These are phyloP conservation scores for Aphelocoma coerulescens DNA, from an alignment of 2,113 vertebrate genomes.

Conservation along the genomic window DNA sequence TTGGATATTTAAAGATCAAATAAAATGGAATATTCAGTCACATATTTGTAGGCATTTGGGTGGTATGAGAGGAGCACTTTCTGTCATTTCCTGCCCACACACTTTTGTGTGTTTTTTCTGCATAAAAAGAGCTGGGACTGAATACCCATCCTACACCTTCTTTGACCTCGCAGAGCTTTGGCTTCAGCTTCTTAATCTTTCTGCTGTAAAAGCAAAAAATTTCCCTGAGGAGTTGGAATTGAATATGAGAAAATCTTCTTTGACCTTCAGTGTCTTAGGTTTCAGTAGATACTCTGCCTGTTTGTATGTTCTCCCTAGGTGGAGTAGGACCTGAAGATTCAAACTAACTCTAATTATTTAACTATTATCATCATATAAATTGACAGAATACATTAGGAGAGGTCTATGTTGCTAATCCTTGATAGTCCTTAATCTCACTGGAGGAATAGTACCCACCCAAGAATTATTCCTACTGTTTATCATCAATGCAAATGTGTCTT, in stretches of 20 bases:
- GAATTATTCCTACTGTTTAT: background rate
- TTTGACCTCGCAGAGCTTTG: background rate
- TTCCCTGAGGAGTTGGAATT: background rate
- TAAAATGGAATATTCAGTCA: background rate
- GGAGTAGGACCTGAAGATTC: background rate
- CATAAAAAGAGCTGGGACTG: background rate
- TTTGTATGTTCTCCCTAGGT: background rate
- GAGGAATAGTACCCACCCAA: background rate
- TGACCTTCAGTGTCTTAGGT: background rate
- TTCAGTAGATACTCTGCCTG: background rate
- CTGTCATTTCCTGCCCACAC: background rate
- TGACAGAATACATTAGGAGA: background rate
- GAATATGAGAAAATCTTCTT: background rate
- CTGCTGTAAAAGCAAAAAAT: background rate
- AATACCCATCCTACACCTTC: background rate
- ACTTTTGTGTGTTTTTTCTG: background rate
- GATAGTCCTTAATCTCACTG: background rate
- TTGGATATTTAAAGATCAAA: background rate
- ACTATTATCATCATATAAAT: background rate
- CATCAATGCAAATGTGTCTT: background rate
- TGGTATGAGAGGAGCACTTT: background rate
- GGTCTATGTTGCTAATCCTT: background rate
- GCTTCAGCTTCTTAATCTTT: background rate
- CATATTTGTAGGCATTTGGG: background rate
- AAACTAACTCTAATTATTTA: background rate